Conservation (phyloP, 2,797 vertebrate genomes). For the Sebastiscus albofasciatus region DNA sequence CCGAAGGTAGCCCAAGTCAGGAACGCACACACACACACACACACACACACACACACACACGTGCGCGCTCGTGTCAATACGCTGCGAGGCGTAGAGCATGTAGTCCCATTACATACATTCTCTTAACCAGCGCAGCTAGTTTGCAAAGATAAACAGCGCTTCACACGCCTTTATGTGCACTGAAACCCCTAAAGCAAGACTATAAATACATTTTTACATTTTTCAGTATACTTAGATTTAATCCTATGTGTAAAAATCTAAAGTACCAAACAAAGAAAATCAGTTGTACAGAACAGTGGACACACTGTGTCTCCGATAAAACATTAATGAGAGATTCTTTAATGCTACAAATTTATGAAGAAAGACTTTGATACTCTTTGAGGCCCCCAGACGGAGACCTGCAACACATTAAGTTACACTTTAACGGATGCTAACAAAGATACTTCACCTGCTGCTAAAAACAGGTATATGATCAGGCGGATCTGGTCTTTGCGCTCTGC, state of each 20-base stretch:
- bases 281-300: not conserved
- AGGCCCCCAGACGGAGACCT: not conserved
- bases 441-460: slow-evolving; percentile 60
- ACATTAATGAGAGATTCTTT: not conserved
- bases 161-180: not conserved
- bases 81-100: not conserved
- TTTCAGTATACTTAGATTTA: not conserved
- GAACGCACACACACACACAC: not conserved
- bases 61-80: not conserved
- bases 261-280: slow-evolving; percentile 2
- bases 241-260: not conserved
- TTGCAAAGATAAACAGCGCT: slow-evolving; percentile 2
- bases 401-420: slow-evolving; percentile 3
- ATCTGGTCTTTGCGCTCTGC: slow-evolving; percentile 42
- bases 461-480: not conserved
- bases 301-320: not conserved
- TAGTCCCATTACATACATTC: not conserved
- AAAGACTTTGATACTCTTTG: not conserved
- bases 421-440: slow-evolving; percentile 32
- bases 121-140: not conserved
- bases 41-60: not conserved
- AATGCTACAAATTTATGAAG: not conserved
- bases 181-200: not conserved
- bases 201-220: slow-evolving; percentile 16
- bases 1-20: not conserved